A percentile compares a stretch with the other conserved stretches of the same genome.
These are phyloP conservation scores for Spermophilus dauricus DNA, from an alignment of 2,113 vertebrate species.

Conservation along the genomic window DNA sequence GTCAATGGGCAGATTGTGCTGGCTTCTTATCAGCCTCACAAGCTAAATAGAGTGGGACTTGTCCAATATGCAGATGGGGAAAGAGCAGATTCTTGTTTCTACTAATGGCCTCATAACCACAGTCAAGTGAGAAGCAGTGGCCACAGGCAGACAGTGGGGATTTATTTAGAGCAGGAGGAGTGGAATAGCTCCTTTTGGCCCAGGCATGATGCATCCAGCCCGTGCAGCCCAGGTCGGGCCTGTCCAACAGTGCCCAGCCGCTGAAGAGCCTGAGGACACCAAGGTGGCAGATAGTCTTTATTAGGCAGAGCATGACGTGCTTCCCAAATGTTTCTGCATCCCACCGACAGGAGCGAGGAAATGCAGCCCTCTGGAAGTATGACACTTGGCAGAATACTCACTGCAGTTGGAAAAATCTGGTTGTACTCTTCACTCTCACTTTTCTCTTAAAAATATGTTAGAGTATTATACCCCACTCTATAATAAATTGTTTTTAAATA, in stretches of 20 bases:
- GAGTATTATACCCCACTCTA: neutral
- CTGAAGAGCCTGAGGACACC: neutral
- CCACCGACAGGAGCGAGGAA: neutral
- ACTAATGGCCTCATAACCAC: conserved; percentile 74
- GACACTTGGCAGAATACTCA: neutral
- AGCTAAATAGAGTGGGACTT: conserved; percentile 78
- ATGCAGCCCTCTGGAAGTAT: neutral
- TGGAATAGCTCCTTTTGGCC: neutral
- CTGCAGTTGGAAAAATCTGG: neutral
- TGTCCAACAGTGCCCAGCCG: neutral
- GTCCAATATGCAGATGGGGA: conserved; percentile 83
- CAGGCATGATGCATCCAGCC: neutral
- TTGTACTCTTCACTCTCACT: neutral
- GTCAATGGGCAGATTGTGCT: conserved; percentile 83
- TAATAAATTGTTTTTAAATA: conserved; percentile 16
- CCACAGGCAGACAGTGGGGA: conserved; percentile 57
- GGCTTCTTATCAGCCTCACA: conserved; percentile 72
- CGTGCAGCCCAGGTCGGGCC: neutral
- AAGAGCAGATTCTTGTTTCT: conserved; percentile 81
- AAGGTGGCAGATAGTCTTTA: neutral
- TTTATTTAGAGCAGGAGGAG: conserved; percentile 63
- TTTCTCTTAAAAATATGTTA: conserved; percentile 34
- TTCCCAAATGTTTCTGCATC: neutral
- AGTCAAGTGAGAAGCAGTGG: conserved; percentile 67
- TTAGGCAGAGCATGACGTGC: neutral